Conservation (phyloP, 2,113 vertebrate species). For the Xenotilapia leptura region DNA sequence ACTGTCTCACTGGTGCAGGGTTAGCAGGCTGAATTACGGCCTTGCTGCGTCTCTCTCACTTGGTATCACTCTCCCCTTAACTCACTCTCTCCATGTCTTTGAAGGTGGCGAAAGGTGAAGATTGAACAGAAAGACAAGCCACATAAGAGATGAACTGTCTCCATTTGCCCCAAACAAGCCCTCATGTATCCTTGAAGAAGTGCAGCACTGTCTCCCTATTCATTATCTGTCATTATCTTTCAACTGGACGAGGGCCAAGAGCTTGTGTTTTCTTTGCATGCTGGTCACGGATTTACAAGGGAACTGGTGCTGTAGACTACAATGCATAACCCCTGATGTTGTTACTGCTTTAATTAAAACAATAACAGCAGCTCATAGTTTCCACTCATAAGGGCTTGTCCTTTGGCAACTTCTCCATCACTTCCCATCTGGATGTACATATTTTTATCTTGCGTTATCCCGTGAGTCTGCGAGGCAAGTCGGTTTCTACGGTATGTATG, state of each 20-base stretch:
- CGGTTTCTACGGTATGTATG: constrained; percentile 24
- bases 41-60: not conserved
- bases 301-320: constrained; percentile 35
- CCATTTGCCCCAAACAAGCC: constrained; percentile 50
- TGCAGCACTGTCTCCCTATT: constrained; percentile 45
- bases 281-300: constrained; percentile 34
- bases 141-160: constrained; percentile 51
- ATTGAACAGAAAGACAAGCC: constrained; percentile 23
- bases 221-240: constrained; percentile 68
- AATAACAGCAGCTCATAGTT: constrained; percentile 37
- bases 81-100: not conserved
- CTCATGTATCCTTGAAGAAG: constrained; percentile 43
- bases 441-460: constrained; percentile 3
- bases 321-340: constrained; percentile 33
- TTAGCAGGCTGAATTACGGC: constrained; percentile 60
- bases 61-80: not conserved
- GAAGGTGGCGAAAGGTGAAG: not conserved
- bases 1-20: constrained; percentile 38
- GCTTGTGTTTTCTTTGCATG: constrained; percentile 46
- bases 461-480: constrained; percentile 8
- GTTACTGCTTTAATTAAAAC: constrained; percentile 61
- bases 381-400: constrained; percentile 16
- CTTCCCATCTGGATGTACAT: constrained; percentile 44
- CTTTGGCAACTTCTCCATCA: constrained; percentile 37
- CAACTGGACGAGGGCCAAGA: constrained; percentile 43